These are phyloP conservation scores for Parthenolecanium corni DNA, from an alignment of 2,888 invertebrate genomes.

Conservation along the genomic window DNA sequence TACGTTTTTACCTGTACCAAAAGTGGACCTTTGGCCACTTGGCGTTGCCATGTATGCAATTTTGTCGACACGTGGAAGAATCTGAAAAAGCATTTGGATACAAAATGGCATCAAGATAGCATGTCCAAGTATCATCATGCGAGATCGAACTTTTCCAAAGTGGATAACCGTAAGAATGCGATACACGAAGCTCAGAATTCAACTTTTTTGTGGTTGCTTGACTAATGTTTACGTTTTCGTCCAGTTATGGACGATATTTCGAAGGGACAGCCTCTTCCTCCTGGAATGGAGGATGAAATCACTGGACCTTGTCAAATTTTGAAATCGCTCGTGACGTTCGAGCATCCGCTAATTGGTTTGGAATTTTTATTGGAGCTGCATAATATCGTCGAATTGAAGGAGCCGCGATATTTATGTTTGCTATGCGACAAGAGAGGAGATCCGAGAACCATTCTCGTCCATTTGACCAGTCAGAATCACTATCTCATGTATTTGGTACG, in stretches of 20 bases:
- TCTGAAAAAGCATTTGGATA: slow-evolving; percentile 37
- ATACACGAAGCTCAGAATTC: neutral
- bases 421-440: slow-evolving; percentile 70
- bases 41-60: slow-evolving; percentile 35
- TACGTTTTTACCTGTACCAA: slow-evolving; percentile 34
- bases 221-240: neutral
- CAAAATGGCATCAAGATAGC: slow-evolving; percentile 37
- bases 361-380: slow-evolving; percentile 64
- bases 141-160: slow-evolving; percentile 32
- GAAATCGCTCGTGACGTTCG: slow-evolving; percentile 42
- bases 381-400: slow-evolving; percentile 46
- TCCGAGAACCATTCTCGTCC: slow-evolving; percentile 63
- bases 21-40: slow-evolving; percentile 24
- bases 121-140: slow-evolving; percentile 30
- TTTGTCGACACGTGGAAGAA: slow-evolving; percentile 29
- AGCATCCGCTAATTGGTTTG: slow-evolving; percentile 43
- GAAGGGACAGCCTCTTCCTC: slow-evolving; percentile 54
- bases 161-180: slow-evolving; percentile 30
- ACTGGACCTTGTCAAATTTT: slow-evolving; percentile 42
- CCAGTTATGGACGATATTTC: slow-evolving; percentile 20
- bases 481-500: slow-evolving; percentile 58
- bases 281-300: slow-evolving; percentile 54
- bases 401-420: slow-evolving; percentile 63
- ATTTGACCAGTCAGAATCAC: slow-evolving; percentile 67
- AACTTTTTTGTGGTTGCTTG: neutral